A percentile compares a stretch with the other conserved stretches of the same genome.
These are phyloP conservation scores for Antechinus flavipes DNA, from an alignment of 2,113 vertebrate genomes.

Conservation along the genomic window DNA sequence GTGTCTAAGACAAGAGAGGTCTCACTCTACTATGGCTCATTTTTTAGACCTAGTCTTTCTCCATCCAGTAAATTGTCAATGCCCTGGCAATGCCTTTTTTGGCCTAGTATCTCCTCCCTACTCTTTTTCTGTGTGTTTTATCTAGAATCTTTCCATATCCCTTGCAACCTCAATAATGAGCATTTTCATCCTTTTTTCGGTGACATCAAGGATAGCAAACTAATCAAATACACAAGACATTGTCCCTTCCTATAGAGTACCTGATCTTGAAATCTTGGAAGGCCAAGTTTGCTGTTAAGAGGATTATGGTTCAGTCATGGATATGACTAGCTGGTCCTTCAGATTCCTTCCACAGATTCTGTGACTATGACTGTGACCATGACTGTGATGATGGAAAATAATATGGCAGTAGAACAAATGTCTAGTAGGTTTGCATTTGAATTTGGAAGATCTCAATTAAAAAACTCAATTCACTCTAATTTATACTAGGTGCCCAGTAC, in stretches of 20 bases:
- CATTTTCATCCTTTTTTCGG: background rate
- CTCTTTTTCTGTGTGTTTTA: background rate
- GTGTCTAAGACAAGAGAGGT: background rate
- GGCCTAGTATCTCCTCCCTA: background rate
- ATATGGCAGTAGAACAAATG: background rate
- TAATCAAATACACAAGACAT: background rate
- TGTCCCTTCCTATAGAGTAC: background rate
- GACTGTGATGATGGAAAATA: background rate
- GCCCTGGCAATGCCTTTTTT: background rate
- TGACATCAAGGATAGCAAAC: background rate
- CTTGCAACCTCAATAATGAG: background rate
- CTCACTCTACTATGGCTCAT: background rate
- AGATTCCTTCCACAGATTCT: background rate
- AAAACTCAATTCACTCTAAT: background rate
- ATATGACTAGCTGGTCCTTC: background rate
- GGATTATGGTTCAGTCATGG: background rate
- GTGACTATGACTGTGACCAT: background rate
- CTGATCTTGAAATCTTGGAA: background rate
- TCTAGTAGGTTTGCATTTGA: background rate
- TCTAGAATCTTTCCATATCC: background rate
- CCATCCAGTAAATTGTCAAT: background rate
- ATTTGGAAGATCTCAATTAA: background rate
- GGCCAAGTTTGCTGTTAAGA: background rate
- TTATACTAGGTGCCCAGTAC: background rate
- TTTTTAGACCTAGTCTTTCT: background rate